Evolutionary conservation across 2,797 vertebrate species (phyloP), one percentile per base, ranked within the genome.

Genomic region (Alca torda): DNA sequence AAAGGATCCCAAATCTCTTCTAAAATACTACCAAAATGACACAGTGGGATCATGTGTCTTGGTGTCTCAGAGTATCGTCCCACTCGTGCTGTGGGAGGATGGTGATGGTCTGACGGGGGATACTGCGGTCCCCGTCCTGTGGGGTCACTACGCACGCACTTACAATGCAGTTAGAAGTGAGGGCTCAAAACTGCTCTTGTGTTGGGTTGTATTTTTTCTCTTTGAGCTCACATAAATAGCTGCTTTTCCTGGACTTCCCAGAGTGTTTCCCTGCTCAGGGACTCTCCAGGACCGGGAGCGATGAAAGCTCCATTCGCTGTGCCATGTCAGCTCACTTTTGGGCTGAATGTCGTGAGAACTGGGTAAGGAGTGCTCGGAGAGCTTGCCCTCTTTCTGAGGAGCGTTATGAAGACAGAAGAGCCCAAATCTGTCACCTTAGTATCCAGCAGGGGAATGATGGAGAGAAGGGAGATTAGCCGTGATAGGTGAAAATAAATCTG

Each of bases 251-350:
- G 35, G 31, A 6, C 24, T 79, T 75, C 33, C 19, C 1, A 0
- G 50, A 53, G 15, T 1, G 0, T 41, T 87, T 75, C 39, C n/a
- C 28, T 64, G 33, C 24, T 59, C 43, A 20, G 9, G 51, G 33
- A 4, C 9, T 77, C 43, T 72, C 26, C 20, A 3, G 25, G 50
- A 28, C 35, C 3, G 10, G 30, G 7, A 14, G 4, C 5, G 48
- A 37, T 25, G 41, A 35, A 72, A 89, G 35, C 5, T n/a, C 25
- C 3, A 0, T 26, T 35, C 3, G 4, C n/a, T 46, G n/a, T 4
- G 9, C 16, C 12, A 2, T 2, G 1, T 4, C 2, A 0, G 0
- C 25, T 50, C 1, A 0, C 14, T 37, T 56, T 70, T 23, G 75
- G 57, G 56, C 43, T 39, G 51, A 59, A 48, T 4, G 4, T 3